phyloP scores from a whole-genome alignment of 2,113 vertebrate species.

The Albula glossodonta region DNA sequence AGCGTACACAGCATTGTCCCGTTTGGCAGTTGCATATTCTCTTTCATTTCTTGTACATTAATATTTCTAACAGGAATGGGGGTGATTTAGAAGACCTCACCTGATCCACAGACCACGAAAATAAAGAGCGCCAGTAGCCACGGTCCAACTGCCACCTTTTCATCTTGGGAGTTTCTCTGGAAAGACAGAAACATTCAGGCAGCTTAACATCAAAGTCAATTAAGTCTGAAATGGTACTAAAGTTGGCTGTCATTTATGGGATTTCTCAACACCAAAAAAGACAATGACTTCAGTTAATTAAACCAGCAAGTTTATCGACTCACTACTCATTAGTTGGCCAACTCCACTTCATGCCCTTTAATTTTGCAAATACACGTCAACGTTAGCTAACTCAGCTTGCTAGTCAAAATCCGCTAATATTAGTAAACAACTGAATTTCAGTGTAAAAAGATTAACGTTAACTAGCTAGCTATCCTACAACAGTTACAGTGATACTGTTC shows the following conservation, averaged over 20 bases:
- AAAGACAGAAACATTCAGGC: background rate
- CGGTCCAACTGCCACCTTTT: slow-evolving; percentile 88
- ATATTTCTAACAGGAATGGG: background rate
- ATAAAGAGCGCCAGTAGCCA: slow-evolving; percentile 93
- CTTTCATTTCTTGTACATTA: background rate
- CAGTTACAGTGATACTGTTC: background rate
- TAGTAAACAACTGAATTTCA: background rate
- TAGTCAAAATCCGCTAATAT: background rate
- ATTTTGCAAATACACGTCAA: background rate
- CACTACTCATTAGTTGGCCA: no score
- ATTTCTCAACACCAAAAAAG: no score
- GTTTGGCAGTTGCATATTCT: background rate
- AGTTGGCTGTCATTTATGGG: no score
- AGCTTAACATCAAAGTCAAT: no score
- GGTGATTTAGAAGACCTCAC: slow-evolving; percentile 39
- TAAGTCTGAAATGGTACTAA: no score
- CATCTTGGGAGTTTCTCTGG: slow-evolving; percentile 83
- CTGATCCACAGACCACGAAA: slow-evolving; percentile 92
- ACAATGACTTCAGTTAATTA: no score
- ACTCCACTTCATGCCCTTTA: background rate
- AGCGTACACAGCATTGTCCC: background rate
- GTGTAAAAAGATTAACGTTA: background rate
- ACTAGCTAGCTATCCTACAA: background rate
- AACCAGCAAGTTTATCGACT: no score
- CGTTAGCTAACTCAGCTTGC: background rate